Conservation (phyloP, 2,797 vertebrate species). For the Coregonus ussuriensis region DNA sequence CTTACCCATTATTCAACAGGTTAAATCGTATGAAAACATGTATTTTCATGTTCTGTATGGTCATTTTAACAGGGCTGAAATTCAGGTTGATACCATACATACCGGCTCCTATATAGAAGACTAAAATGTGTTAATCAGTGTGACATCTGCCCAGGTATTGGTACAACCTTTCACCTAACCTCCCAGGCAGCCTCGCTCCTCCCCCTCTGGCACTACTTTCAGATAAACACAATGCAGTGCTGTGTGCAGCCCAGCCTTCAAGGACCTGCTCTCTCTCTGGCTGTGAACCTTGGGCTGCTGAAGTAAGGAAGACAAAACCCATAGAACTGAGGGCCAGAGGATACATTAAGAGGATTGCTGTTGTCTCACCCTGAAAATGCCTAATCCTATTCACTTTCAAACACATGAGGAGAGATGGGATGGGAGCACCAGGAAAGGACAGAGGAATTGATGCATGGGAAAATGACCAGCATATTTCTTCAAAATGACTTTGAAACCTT, state of each 20-base stretch:
- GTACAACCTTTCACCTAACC: constrained; percentile 1
- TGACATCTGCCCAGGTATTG: background rate
- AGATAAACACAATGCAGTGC: background rate
- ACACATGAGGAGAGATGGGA: background rate
- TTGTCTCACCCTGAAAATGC: constrained; percentile 3
- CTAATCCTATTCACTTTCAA: background rate
- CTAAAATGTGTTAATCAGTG: background rate
- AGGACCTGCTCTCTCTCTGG: constrained; percentile 2
- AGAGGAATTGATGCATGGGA: background rate
- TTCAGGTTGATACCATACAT: background rate
- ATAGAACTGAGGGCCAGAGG: background rate
- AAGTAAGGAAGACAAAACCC: background rate
- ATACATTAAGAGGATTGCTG: constrained; percentile 2
- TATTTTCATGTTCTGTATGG: background rate
- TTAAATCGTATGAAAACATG: background rate
- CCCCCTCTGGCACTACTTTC: constrained; percentile 2
- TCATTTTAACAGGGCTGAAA: background rate
- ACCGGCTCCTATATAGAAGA: background rate
- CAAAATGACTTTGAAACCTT: background rate
- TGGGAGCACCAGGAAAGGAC: background rate
- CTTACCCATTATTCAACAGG: constrained; percentile 4
- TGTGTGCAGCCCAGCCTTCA: background rate
- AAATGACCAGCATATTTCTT: background rate
- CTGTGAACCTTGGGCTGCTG: background rate
- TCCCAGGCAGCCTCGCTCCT: background rate